Base-by-base conservation (phyloP, 2,113 vertebrate species). In the Cyanistes caeruleus region DNA sequence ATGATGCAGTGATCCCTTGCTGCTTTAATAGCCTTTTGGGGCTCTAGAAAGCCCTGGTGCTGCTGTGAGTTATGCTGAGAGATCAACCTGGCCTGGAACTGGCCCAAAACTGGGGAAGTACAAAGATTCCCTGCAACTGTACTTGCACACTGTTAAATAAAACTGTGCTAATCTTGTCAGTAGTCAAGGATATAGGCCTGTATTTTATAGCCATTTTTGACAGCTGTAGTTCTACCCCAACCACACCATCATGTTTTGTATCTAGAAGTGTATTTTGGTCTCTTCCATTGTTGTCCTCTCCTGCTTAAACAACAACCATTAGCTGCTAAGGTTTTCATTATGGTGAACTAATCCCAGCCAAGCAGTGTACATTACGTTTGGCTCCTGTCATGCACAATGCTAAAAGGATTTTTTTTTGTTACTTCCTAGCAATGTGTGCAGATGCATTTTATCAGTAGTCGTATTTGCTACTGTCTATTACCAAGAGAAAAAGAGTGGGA, bases 11-110 rank as follows among this genome's bases (percentile, higher is more conserved):
- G 89, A 91, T 78, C 43, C 78, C 37, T 95, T 93, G 83, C 90
- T 96, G 86, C 95, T 97, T 53, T 87, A 81, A 94, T 64, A 89
- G 83, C 76, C 80, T 88, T 75, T 94, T 75, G 80, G 93, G 93
- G 92, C 73, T 30, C 39, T 78, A 86, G 62, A 90, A 80, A 73
- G 82, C 82, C 93, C 89, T 84, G 77, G 84, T 95, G 86, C 94
- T 97, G 92, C 92, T 96, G 69, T 83, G 87, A 93, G 82, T 90
- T 96, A 81, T 7, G 90, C 76, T 96, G 93, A 96, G 68, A 91
- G 60, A 94, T 77, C 84, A 77, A 87, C 62, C 37, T 30, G 44
- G 67, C 84, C 79, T 92, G 84, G 44, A 95, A 75, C 79, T 89
- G 79, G 82, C 85, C 86, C 89, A 88, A 58, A 92, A 80, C 37